A percentile compares a stretch with the other conserved stretches of the same genome.
These are phyloP conservation scores for Microcebus tavaratra DNA, from an alignment of 2,113 vertebrate species.

Conservation along the genomic window DNA sequence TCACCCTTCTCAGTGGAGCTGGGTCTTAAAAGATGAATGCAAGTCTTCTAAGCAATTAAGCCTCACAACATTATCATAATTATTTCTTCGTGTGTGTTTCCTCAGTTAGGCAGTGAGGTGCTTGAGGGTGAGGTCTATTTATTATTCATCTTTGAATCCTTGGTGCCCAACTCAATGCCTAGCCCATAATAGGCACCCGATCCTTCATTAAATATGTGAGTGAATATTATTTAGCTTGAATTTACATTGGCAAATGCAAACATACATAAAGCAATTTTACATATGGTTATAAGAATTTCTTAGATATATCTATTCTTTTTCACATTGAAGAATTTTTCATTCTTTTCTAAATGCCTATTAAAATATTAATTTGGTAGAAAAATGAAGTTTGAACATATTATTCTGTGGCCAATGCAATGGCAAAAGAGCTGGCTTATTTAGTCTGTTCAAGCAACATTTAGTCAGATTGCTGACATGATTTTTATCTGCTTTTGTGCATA, in stretches of 20 bases:
- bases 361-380: slow-evolving; percentile 19
- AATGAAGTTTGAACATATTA: slow-evolving; percentile 3
- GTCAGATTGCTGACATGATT: slow-evolving; percentile 23
- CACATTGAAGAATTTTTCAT: not conserved
- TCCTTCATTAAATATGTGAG: slow-evolving; percentile 27
- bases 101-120: not conserved
- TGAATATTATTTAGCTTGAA: not conserved
- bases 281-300: not conserved
- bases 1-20: not conserved
- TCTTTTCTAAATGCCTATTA: slow-evolving; percentile 44
- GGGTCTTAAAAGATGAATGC: not conserved
- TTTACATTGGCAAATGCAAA: not conserved
- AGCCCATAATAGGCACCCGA: not conserved
- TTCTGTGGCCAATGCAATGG: not conserved
- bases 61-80: not conserved
- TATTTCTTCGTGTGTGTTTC: not conserved
- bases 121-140: not conserved
- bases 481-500: slow-evolving; percentile 10
- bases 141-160: not conserved
- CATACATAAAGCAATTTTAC: not conserved
- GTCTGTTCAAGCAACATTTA: slow-evolving; percentile 22
- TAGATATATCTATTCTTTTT: not conserved
- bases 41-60: not conserved
- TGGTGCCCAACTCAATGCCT: not conserved
- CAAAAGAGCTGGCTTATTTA: not conserved